phyloP scores from a whole-genome alignment of 1,140 invertebrate genomes.

The Diuraphis noxia region DNA sequence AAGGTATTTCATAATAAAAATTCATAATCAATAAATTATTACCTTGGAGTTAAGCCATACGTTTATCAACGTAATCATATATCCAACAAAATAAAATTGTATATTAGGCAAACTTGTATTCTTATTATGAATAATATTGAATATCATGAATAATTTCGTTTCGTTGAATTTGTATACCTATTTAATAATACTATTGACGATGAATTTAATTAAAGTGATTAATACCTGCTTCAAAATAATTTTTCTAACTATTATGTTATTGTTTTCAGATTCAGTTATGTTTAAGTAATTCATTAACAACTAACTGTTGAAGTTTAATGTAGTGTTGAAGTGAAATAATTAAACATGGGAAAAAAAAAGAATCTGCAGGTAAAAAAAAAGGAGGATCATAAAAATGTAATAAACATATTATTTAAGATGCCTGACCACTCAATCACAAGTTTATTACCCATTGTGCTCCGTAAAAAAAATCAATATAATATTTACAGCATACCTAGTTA shows the following conservation, averaged over 20 bases:
- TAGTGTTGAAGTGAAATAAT: background rate
- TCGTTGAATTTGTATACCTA: background rate
- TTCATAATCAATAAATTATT: background rate
- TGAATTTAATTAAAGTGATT: background rate
- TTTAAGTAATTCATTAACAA: background rate
- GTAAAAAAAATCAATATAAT: slow-evolving; percentile 7
- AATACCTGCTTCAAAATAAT: background rate
- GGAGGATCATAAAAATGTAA: background rate
- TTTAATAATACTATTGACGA: background rate
- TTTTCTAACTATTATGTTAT: background rate
- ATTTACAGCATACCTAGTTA: background rate
- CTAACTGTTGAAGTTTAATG: background rate
- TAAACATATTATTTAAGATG: background rate
- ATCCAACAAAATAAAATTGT: background rate
- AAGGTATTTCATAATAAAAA: background rate
- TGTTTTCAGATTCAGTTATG: background rate
- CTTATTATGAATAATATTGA: too few species aligned
- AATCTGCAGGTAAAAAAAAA: background rate
- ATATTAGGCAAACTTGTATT: too few species aligned
- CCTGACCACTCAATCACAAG: background rate
- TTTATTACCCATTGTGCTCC: slow-evolving; percentile 15
- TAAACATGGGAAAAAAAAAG: background rate
- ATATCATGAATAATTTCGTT: background rate
- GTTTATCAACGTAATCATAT: background rate
- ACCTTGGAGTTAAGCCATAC: background rate